These are phyloP conservation scores for Peucedramus taeniatus DNA, from an alignment of 2,113 vertebrate genomes.

Conservation along the genomic window DNA sequence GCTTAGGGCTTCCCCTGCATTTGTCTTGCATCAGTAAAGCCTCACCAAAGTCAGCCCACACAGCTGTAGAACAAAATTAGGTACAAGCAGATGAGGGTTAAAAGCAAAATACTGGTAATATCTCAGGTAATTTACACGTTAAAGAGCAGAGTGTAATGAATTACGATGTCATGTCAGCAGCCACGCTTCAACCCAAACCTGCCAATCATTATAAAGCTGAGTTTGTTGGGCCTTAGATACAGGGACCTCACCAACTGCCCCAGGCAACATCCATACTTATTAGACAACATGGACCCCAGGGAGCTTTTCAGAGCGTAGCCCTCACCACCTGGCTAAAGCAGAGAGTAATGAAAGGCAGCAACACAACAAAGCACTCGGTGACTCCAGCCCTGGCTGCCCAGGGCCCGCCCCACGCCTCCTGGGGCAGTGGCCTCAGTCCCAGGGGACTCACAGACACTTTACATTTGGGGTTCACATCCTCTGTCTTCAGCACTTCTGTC, in stretches of 20 bases:
- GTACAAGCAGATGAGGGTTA: not conserved
- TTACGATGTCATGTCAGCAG: slow-evolving; percentile 49
- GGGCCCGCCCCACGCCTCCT: not conserved
- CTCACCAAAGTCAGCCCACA: not conserved
- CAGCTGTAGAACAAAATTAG: not conserved
- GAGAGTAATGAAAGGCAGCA: slow-evolving; percentile 16
- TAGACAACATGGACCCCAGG: slow-evolving; percentile 50
- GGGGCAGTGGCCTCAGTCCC: not conserved
- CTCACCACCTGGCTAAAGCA: slow-evolving; percentile 48
- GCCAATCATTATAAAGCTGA: slow-evolving; percentile 59
- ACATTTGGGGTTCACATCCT: not conserved
- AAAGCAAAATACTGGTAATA: not conserved
- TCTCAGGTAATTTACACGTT: slow-evolving; percentile 42
- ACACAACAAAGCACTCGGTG: not conserved
- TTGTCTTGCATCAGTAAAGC: not conserved
- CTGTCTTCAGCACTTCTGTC: not conserved
- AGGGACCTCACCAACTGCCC: slow-evolving; percentile 60
- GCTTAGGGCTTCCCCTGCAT: not conserved
- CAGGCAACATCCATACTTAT: slow-evolving; percentile 67
- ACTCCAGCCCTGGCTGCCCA: not conserved
- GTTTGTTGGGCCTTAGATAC: slow-evolving; percentile 56
- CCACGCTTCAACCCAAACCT: slow-evolving; percentile 43
- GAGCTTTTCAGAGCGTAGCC: slow-evolving; percentile 36
- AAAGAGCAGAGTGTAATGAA: slow-evolving; percentile 11
- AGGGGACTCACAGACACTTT: not conserved